Base-by-base conservation (phyloP, 1,140 invertebrate genomes). In the Drosophila neocordata region DNA sequence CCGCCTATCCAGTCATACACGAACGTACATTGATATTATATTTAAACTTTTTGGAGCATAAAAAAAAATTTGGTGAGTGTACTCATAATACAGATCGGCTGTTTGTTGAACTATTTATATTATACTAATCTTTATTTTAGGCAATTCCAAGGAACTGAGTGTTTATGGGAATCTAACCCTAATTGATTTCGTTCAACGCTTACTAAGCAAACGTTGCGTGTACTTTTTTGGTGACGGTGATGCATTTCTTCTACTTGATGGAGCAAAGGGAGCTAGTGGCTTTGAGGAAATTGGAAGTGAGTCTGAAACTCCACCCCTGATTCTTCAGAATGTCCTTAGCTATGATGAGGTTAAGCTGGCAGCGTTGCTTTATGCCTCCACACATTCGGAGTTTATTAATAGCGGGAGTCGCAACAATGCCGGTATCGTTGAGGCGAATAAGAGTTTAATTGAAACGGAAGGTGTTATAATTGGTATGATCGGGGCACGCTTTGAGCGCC, bases 371-470 rank as follows among this genome's bases (percentile, higher is more conserved):
- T 93, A 93, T 52, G 91, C 94, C 1, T 94, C 94, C 7, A 94
- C 93, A 0, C 92, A 93, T 65, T 93, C 94, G 1, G 93, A 93
- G 69, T 95, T 95, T 73, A 93, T 95, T 44, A 95, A 95, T 68
- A 91, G 94, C 68, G 94, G 94, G 0, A 79, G 91, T 3, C 91
- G 94, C 11, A 77, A 91, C 4, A 95, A 95, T 79, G 77, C 73
- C 38, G 95, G 94, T 1, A 69, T 90, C 2, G 91, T 93, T 8
- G 74, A 87, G 3, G 53, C 0, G 48, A 34, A 82, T 56, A 83
- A 84, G 58, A 52, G 51, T 0, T 67, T 22, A 4, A 91, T 92
- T 24, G 91, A 92, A 64, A 52, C 44, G 0, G 68, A 79, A 15
- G 91, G 91, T 5, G 76, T 92, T 18, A 83, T 92, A 1, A 77